These are phyloP conservation scores for Rhopalosiphum padi DNA, from an alignment of 1,140 invertebrate genomes.

Conservation along the genomic window DNA sequence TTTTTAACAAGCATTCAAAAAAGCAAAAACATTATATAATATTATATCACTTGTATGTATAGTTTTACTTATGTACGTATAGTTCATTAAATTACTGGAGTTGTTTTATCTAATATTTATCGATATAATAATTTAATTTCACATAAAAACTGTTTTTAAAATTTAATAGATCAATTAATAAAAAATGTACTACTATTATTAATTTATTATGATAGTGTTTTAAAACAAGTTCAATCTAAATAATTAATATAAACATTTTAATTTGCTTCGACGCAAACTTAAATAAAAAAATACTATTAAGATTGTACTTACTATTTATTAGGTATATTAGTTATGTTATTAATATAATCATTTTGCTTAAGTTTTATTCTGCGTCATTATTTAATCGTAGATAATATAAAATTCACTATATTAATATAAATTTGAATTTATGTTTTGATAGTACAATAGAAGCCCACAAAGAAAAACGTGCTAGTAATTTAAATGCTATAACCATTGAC, in stretches of 20 bases:
- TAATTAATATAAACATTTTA: not conserved
- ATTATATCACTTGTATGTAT: not conserved
- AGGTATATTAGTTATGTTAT: not conserved
- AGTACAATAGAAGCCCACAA: not conserved
- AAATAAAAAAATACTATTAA: not conserved
- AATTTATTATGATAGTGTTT: not conserved
- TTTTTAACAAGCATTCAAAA: not conserved
- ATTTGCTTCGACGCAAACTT: not conserved
- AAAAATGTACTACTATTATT: not conserved
- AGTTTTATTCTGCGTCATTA: too few species aligned
- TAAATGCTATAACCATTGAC: not conserved
- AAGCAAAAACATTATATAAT: not conserved
- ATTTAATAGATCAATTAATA: not conserved
- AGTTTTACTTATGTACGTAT: not conserved
- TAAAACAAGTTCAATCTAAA: not conserved
- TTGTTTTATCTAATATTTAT: not conserved
- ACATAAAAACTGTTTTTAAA: not conserved
- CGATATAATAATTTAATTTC: not conserved
- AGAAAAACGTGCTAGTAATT: constrained; percentile 26
- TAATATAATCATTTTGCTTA: not conserved
- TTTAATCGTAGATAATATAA: not conserved
- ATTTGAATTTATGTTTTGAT: not conserved
- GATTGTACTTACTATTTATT: not conserved
- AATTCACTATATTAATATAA: not conserved
- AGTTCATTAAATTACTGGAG: not conserved